phyloP scores from a whole-genome alignment of 2,113 vertebrate species.

The Tiliqua scincoides region DNA sequence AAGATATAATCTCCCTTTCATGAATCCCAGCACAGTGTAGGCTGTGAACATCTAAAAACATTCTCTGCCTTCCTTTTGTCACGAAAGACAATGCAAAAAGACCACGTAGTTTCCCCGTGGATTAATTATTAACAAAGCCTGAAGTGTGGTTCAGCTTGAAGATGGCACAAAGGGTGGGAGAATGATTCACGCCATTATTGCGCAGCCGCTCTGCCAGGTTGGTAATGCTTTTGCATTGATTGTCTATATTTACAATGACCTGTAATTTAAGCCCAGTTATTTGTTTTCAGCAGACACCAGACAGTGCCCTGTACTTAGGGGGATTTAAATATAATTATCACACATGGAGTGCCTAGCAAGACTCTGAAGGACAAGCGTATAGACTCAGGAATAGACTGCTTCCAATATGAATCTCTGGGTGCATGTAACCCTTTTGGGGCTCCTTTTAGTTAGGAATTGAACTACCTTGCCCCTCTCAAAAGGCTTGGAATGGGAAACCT shows the following conservation, averaged over 20 bases:
- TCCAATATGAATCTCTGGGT: background rate
- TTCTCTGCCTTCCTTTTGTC: slow-evolving; percentile 16
- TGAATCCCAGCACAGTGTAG: slow-evolving; percentile 11
- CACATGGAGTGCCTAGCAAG: background rate
- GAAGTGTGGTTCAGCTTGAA: slow-evolving; percentile 53
- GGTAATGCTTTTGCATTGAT: slow-evolving; percentile 20
- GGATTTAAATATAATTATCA: background rate
- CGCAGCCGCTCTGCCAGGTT: background rate
- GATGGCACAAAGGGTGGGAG: slow-evolving; percentile 45
- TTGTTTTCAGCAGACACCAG: slow-evolving; percentile 18
- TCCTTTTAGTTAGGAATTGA: background rate
- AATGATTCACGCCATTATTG: slow-evolving; percentile 4
- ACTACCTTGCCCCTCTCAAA: background rate
- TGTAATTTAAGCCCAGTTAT: slow-evolving; percentile 8
- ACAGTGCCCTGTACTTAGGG: background rate
- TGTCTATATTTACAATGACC: background rate
- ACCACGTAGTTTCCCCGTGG: background rate
- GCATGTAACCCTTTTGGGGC: background rate
- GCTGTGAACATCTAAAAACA: slow-evolving; percentile 30
- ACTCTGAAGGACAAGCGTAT: background rate
- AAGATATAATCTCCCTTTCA: background rate
- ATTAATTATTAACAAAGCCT: slow-evolving; percentile 72
- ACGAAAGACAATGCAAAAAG: background rate
- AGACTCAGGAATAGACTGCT: rapidly evolving
- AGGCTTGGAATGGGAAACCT: background rate